Base-by-base conservation (phyloP, 2,797 vertebrate species). In the Adrianichthys oophorus region DNA sequence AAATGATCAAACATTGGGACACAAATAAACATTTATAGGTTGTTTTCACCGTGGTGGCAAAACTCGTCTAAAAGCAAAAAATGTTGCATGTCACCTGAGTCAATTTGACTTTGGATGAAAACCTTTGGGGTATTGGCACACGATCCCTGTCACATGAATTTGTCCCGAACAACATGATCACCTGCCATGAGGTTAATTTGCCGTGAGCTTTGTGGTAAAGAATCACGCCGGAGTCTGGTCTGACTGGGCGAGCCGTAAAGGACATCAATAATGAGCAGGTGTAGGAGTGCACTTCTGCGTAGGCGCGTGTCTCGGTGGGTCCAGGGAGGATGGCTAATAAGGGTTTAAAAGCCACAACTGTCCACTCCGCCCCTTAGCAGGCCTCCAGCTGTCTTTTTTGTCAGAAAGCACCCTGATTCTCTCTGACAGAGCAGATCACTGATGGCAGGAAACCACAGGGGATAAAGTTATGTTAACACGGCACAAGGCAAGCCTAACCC, bases 261-360 rank as follows among this genome's bases (percentile, higher is more conserved):
- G 82, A 85, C 90, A 92, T 90, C 85, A 89, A 88, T 93, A 93
- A 92, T 92, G 92, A 92, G 91, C 89, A 90, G 89, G 87, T 91
- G 88, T 80, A 90, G 85, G 85, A 89, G 90, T 87, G 88, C 84
- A 79, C 90, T 90, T 84, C 89, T 76, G 79, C 84, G 68, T 54
- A 78, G 85, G 84, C 82, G 83, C 62, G 82, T 88, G 91, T 88
- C 88, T 81, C 48, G 4, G 74, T 79, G 85, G 86, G 88, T 90
- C 88, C 85, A 75, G 90, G 89, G 90, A 91, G 87, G 86, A 69
- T 54, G 55, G 53, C 88, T 94, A 94, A 94, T 94, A 92, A 93
- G 91, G 90, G 74, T 91, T 92, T 93, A 91, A 93, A 93, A 92
- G 89, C 92, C 91, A 91, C 92, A 92, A 93, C 91, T 92, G 91